A percentile compares a stretch with the other conserved stretches of the same genome.
These are phyloP conservation scores for Carassius carassius DNA, from an alignment of 2,113 vertebrate species.

Conservation along the genomic window DNA sequence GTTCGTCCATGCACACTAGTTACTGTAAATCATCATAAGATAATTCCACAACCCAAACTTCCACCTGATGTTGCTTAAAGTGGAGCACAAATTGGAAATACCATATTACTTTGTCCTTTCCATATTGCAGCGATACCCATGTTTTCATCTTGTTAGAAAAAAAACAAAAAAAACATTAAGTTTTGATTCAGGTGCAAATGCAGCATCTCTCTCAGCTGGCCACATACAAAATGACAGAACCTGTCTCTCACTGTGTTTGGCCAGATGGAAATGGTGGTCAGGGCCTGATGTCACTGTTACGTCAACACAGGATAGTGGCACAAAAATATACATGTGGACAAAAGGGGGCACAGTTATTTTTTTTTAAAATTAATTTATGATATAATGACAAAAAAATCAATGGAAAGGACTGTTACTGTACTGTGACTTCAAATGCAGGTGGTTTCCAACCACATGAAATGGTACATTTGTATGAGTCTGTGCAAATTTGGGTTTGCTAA, in stretches of 20 bases:
- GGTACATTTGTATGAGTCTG: too few relatives aligned
- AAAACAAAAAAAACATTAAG: not conserved
- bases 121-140: not conserved
- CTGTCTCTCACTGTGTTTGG: too few relatives aligned
- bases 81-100: not conserved
- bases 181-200: not conserved
- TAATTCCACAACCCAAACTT: slow-evolving; percentile 10
- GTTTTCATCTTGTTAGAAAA: not conserved
- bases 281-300: not conserved
- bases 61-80: not conserved
- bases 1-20: slow-evolving; percentile 8
- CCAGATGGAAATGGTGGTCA: too few relatives aligned
- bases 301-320: not conserved
- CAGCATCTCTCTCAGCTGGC: too few relatives aligned
- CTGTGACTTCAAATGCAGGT: not conserved
- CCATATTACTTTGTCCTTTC: slow-evolving; percentile 13
- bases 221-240: not conserved
- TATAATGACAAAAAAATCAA: not conserved
- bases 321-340: not conserved
- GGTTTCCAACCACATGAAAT: not conserved
- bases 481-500: too few relatives aligned
- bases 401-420: not conserved
- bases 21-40: slow-evolving; percentile 3
- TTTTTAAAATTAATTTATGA: not conserved
- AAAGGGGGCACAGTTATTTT: not conserved